Base-by-base conservation (phyloP, 2,797 vertebrate species). In the Pantherophis vulpinus region DNA sequence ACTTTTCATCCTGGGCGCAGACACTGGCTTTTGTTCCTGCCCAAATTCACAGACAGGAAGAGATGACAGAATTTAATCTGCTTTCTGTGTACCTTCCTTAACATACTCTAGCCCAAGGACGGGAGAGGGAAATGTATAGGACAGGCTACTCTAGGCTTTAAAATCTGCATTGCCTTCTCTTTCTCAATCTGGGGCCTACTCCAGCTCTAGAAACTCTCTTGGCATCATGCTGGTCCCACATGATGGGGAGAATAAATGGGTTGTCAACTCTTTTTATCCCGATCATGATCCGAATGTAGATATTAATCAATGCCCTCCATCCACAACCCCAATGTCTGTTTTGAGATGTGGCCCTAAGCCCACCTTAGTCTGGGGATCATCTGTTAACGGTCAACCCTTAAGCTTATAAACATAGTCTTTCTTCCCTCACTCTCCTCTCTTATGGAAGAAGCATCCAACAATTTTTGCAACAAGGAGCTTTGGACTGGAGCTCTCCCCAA, bases 241-340 rank as follows among this genome's bases (percentile, higher is more conserved):
- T 58, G 51, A 58, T 66, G 27, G 55, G 32, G 23, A 60, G 42
- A 86, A n/a, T 20, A 27, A 20, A 16, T 42, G 23, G 58, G 87
- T 42, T 59, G 20, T 11, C 47, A 86, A 63, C 87, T 32, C 87
- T 74, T 47, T 47, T 20, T 74, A 32, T 91, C 91, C 90, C 87
- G 27, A 70, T 89, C 70, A 89, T 90, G 91, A 90, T 59, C 87
- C 93, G 90, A 90, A 93, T 92, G 93, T 93, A 94, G 88, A 88
- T 51, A 91, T 60, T 91, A 55, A 92, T 55, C 90, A 63, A 58
- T 94, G 91, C 86, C 87, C 87, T 47, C 51, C 32, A n/a, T 70
- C 47, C 70, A 66, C 59, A 5, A 13, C 51, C 51, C 55, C 9
- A 54, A 18, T n/a, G 47, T 89, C 90, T 93, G 51, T 93, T 89